Conservation (phyloP, 1,140 invertebrate genomes). For the Drosophila sechellia region DNA sequence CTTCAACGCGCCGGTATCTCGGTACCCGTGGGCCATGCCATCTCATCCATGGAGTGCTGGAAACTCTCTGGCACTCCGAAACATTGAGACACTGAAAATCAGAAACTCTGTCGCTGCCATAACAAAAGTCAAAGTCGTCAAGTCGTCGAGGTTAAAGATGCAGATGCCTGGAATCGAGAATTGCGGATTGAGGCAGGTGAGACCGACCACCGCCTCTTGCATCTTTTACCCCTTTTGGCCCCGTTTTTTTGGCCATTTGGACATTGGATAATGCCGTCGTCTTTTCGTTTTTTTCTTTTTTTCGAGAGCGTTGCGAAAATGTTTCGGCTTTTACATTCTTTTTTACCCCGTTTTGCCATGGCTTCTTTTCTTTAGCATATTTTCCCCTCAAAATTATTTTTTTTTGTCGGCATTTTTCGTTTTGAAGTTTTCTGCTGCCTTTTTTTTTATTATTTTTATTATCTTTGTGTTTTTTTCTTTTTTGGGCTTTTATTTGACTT, state of each 20-base stretch:
- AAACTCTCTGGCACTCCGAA: too few relatives aligned
- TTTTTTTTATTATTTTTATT: too few relatives aligned
- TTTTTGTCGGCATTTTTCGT: constrained; percentile 62
- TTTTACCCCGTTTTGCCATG: constrained; percentile 11
- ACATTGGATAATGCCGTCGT: constrained; percentile 34
- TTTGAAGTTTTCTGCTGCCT: constrained; percentile 51
- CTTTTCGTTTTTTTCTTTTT: constrained; percentile 52
- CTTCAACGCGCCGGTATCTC: constrained; percentile 75
- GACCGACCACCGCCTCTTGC: constrained; percentile 19
- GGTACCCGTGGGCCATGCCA: constrained; percentile 63
- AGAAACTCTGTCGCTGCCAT: constrained; percentile 34
- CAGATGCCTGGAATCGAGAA: constrained; percentile 54
- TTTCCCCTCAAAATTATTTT: constrained; percentile 36
- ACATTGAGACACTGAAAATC: constrained; percentile 1
- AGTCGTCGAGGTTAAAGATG: constrained; percentile 61
- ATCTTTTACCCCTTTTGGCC: not conserved
- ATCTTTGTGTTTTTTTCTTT: not conserved
- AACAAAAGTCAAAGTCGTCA: constrained; percentile 70
- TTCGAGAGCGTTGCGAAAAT: constrained; percentile 72
- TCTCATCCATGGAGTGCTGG: constrained; percentile 6
- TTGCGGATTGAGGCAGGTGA: constrained; percentile 69
- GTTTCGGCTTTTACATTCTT: constrained; percentile 41
- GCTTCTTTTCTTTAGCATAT: constrained; percentile 47
- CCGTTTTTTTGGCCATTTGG: not conserved
- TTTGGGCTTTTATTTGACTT: constrained; percentile 62